Evolutionary conservation across 2,113 vertebrate genomes (phyloP), one percentile per base, ranked within the genome.

Genomic region (Plestiodon gilberti): DNA sequence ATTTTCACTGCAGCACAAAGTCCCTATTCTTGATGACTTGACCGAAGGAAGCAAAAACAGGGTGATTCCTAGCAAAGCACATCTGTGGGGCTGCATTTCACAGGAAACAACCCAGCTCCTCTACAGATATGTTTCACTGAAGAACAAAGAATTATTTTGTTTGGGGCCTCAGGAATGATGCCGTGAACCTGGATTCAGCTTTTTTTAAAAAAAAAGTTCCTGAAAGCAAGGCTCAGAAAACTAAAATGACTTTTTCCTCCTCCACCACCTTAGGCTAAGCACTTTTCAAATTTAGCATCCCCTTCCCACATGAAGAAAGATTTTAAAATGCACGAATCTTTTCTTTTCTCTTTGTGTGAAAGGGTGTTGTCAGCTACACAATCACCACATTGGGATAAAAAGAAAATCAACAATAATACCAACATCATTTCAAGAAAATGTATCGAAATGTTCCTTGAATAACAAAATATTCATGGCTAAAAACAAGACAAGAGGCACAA

Each of bases 131-230:
- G 92, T 97, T 96, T 97, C 96, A 94, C 75, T 14, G 59, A 89
- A 67, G 91, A 95, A 97, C 96, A 97, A 97, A 97, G 96, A 81
- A 61, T 73, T 91, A 93, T 94, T 96, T 95, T 97, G 96, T 97
- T 95, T 89, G 30, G 7, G 1, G 61, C 59, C 88, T 90, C 9
- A 14, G 93, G 94, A 96, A 94, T 77, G 93, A 91, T 83, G 94
- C 90, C 92, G 89, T 96, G 91, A 96, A 96, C 95, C 91, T 94
- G 92, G 88, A 81, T 62, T 48, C 14, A 40, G 75, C 89, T 33
- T 69, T 22, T 93, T 95, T 94, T 91, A 52, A 65, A 33, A 43
- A 52, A 55, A 48, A 87, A 90, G 65, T 82, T 88, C 89, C 91
- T 95, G 86, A 88, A 94, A 94, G 93, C 81, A 90, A 84, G 93